Percentiles rank a stretch among this genome's conserved stretches.
Evolutionary conservation across 2,797 vertebrate species (phyloP).

Genomic region (Chelidonichthys spinosus): DNA sequence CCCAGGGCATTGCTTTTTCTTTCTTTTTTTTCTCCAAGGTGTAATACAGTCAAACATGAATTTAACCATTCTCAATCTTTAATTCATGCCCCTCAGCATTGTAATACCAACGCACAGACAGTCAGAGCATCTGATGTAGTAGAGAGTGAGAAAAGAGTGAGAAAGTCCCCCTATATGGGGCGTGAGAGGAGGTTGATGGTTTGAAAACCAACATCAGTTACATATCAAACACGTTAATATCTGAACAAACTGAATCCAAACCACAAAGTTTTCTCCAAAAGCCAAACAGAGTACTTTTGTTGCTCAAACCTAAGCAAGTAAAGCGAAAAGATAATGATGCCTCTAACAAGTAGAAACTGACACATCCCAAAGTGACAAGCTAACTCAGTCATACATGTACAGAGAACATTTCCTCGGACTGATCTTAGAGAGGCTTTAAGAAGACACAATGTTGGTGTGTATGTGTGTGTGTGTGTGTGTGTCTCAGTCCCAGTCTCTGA

Average conservation of each 20-base stretch:
- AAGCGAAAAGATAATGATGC: neutral
- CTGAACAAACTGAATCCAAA: neutral
- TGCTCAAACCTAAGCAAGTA: neutral
- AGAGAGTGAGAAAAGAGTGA: neutral
- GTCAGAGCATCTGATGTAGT: no score
- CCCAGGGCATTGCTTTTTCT: neutral
- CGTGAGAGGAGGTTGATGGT: neutral
- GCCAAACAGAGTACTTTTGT: neutral
- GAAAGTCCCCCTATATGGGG: no score
- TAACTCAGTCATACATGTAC: neutral
- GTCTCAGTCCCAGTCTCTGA: slow-evolving; percentile 17
- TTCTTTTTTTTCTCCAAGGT: neutral
- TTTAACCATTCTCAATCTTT: no score
- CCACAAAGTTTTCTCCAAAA: neutral
- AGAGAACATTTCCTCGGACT: neutral
- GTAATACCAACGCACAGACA: no score
- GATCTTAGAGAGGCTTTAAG: neutral
- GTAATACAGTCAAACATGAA: neutral
- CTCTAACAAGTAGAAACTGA: no score
- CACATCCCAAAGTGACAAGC: neutral
- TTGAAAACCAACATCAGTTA: neutral
- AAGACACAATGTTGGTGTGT: neutral
- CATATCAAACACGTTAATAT: neutral
- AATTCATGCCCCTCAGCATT: no score
- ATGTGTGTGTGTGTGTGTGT: no score